phyloP scores from a whole-genome alignment of 2,797 vertebrate genomes.

The Melanogrammus aeglefinus region DNA sequence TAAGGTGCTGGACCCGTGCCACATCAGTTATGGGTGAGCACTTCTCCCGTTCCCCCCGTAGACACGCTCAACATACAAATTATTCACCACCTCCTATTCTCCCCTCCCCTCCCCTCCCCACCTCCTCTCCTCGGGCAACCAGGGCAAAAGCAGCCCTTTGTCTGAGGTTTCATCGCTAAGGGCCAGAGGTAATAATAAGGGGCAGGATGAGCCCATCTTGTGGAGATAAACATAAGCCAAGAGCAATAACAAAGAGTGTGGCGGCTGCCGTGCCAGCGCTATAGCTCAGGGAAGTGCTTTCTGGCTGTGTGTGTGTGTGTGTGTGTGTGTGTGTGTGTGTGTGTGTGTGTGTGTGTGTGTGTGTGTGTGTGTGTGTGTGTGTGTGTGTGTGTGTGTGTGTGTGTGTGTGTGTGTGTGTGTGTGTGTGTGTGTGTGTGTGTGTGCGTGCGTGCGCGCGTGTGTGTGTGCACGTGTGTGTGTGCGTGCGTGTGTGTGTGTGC shows the following conservation, averaged over 20 bases:
- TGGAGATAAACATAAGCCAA: conserved; percentile 38
- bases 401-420: not conserved
- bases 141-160: conserved; percentile 33
- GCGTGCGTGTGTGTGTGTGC: too few relatives aligned
- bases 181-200: conserved; percentile 49
- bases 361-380: not conserved
- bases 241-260: conserved; percentile 42
- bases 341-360: not conserved
- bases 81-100: conserved; percentile 41
- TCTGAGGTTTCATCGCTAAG: conserved; percentile 52
- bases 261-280: conserved; percentile 42
- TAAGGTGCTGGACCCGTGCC: conserved; percentile 44
- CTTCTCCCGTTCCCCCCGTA: conserved; percentile 55
- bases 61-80: conserved; percentile 54
- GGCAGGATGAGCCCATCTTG: conserved; percentile 47
- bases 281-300: conserved; percentile 9
- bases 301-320: not conserved
- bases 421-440: not conserved
- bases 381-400: not conserved
- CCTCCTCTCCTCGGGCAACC: conserved; percentile 22
- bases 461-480: not conserved
- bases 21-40: conserved; percentile 52
- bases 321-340: not conserved
- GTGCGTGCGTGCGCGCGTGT: too few relatives aligned
- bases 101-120: conserved; percentile 11